phyloP scores from a whole-genome alignment of 2,888 invertebrate genomes.

The Synergus laeviventris region DNA sequence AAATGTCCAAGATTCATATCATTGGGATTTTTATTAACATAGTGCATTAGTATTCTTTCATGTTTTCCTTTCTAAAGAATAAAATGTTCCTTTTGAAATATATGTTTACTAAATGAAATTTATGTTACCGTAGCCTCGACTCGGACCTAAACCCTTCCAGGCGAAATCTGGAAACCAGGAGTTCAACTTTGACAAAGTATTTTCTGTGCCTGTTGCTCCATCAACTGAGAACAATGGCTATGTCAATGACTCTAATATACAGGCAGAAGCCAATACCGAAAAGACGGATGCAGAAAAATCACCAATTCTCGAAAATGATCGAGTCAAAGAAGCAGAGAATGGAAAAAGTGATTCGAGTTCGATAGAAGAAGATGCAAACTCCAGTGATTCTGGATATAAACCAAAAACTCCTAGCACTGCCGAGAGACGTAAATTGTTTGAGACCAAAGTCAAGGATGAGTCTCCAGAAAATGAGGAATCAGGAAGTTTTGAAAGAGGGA shows the following conservation, averaged over 20 bases:
- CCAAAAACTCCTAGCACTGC: slow-evolving; percentile 88
- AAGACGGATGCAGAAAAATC: slow-evolving; percentile 59
- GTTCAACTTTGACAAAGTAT: slow-evolving; percentile 89
- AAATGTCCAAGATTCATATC: background rate
- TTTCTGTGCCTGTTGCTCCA: slow-evolving; percentile 87
- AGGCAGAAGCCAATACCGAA: slow-evolving; percentile 59
- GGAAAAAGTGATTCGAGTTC: slow-evolving; percentile 81
- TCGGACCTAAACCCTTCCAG: slow-evolving; percentile 92
- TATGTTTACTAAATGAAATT: slow-evolving; percentile 7
- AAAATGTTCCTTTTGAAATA: background rate
- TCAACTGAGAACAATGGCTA: slow-evolving; percentile 72
- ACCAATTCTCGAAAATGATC: slow-evolving; percentile 63
- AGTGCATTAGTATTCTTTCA: background rate
- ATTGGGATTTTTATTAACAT: background rate
- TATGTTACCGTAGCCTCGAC: slow-evolving; percentile 82
- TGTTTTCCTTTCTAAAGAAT: background rate
- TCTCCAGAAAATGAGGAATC: slow-evolving; percentile 79
- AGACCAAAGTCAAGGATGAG: slow-evolving; percentile 77
- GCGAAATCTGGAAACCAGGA: slow-evolving; percentile 85
- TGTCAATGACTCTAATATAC: slow-evolving; percentile 60
- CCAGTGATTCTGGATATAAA: slow-evolving; percentile 82
- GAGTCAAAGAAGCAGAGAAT: slow-evolving; percentile 76
- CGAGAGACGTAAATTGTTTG: slow-evolving; percentile 87
- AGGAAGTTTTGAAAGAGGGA: slow-evolving; percentile 79
- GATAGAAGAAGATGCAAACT: slow-evolving; percentile 80